These are phyloP conservation scores for Smittia aterrima DNA, from an alignment of 2,888 invertebrate genomes.

Conservation along the genomic window DNA sequence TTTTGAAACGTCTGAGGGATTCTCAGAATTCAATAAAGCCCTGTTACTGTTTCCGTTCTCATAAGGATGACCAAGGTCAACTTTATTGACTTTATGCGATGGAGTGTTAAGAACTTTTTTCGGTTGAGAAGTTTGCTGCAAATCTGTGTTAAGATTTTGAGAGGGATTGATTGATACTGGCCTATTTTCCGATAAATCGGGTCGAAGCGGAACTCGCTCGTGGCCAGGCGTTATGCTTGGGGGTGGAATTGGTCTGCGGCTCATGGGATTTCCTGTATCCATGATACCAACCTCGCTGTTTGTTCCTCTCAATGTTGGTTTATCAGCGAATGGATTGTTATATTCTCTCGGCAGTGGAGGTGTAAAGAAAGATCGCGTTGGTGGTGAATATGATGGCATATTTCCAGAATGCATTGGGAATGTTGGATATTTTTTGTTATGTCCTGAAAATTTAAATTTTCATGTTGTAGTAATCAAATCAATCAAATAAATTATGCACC, in stretches of 20 bases:
- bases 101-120: conserved; percentile 76
- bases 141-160: conserved; percentile 42
- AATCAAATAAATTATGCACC: conserved; percentile 31
- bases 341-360: conserved; percentile 82
- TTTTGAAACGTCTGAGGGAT: conserved; percentile 51
- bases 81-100: conserved; percentile 60
- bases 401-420: conserved; percentile 64
- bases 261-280: conserved; percentile 56
- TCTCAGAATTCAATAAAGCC: conserved; percentile 53
- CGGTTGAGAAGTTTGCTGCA: conserved; percentile 44
- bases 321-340: conserved; percentile 83
- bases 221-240: conserved; percentile 78
- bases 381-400: conserved; percentile 79
- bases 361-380: conserved; percentile 74
- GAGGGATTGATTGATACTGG: conserved; percentile 36
- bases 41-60: conserved; percentile 50
- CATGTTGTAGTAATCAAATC: neutral
- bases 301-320: conserved; percentile 77
- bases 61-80: conserved; percentile 45
- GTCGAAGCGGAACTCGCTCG: conserved; percentile 79
- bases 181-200: conserved; percentile 48
- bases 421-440: conserved; percentile 51
- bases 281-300: conserved; percentile 57
- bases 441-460: conserved; percentile 28
- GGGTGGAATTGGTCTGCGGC: conserved; percentile 77